Conservation (phyloP, 1,140 invertebrate species). For the Zaprionus lachaisei region DNA sequence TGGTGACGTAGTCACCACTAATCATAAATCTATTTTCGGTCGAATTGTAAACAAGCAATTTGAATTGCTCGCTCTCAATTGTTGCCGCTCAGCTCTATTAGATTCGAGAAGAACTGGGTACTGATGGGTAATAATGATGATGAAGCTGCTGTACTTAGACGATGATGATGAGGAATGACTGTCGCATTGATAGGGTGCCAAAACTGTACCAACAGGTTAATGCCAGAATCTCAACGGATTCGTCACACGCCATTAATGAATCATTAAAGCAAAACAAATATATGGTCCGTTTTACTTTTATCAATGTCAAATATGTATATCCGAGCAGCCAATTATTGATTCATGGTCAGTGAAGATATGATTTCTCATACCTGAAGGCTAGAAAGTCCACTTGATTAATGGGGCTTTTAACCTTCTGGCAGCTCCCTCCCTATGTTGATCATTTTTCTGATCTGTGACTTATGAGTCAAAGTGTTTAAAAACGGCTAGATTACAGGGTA, state of each 20-base stretch:
- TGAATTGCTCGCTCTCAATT: constrained; percentile 67
- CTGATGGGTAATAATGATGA: constrained; percentile 24
- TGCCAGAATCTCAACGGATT: constrained; percentile 59
- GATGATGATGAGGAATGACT: constrained; percentile 53
- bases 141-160: constrained; percentile 40
- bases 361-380: constrained; percentile 29
- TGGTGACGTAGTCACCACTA: constrained; percentile 77
- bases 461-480: neutral
- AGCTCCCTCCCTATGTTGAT: neutral
- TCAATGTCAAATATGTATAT: constrained; percentile 63
- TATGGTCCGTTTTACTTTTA: constrained; percentile 50
- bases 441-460: neutral
- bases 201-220: constrained; percentile 57
- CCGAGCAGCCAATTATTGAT: constrained; percentile 51
- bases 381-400: neutral
- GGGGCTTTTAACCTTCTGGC: constrained; percentile 50
- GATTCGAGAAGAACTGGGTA: constrained; percentile 3
- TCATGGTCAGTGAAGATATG: constrained; percentile 56
- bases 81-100: constrained; percentile 48
- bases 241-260: constrained; percentile 71
- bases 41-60: constrained; percentile 67
- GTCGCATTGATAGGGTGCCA: constrained; percentile 60
- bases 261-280: constrained; percentile 38
- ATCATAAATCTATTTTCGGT: constrained; percentile 76
- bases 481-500: neutral